Conservation (phyloP, 2,113 vertebrate genomes). For the Podilymbus podiceps region DNA sequence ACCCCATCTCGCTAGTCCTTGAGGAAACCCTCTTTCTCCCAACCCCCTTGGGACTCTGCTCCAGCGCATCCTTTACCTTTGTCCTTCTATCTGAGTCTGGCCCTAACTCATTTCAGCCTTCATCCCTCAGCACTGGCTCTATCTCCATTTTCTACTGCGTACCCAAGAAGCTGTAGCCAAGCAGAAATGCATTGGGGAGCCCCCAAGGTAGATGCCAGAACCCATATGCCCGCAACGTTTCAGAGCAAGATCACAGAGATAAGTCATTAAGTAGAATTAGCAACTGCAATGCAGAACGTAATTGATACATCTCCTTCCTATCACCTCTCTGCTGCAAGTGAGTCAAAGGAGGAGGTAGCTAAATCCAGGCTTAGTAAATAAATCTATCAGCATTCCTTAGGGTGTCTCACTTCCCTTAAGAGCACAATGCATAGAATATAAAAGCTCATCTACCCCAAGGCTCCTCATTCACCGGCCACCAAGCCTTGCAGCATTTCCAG, state of each 20-base stretch:
- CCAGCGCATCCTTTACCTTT: not conserved
- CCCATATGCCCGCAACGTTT: accelerated
- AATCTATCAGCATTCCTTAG: slow-evolving; percentile 39
- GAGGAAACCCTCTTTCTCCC: not conserved
- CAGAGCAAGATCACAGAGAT: not conserved
- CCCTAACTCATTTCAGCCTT: not conserved
- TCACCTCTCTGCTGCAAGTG: not conserved
- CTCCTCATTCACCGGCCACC: not conserved
- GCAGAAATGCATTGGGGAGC: accelerated
- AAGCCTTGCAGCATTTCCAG: accelerated
- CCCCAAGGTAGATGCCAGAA: not conserved
- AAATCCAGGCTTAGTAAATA: not conserved
- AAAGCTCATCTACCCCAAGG: not conserved
- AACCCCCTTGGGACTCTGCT: not conserved
- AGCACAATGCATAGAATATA: not conserved
- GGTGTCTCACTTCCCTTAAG: slow-evolving; percentile 41
- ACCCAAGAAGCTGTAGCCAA: not conserved
- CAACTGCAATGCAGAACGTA: accelerated
- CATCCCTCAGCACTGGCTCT: not conserved
- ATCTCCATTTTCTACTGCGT: not conserved
- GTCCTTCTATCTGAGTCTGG: not conserved
- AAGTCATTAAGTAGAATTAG: not conserved
- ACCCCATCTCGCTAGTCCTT: accelerated
- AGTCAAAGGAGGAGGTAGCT: slow-evolving; percentile 31
- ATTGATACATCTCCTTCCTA: not conserved